These are phyloP conservation scores for Phaedon cochleariae DNA, from an alignment of 2,888 invertebrate species.

Conservation along the genomic window DNA sequence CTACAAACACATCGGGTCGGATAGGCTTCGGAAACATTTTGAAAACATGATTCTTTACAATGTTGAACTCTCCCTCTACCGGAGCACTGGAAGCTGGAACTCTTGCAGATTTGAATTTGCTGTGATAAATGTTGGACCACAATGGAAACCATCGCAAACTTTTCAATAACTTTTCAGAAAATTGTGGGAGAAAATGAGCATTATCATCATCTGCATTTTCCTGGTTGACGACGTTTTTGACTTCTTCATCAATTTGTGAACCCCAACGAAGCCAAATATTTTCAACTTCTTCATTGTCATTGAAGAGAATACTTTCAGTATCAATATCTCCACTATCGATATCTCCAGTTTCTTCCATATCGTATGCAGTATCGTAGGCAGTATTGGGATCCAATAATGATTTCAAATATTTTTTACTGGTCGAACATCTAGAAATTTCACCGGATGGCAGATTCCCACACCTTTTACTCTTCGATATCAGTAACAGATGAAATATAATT, in stretches of 20 bases:
- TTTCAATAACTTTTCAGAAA: background rate
- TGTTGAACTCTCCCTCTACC: slow-evolving; percentile 8
- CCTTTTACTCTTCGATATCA: slow-evolving; percentile 4
- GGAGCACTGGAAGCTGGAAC: slow-evolving; percentile 10
- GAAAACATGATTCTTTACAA: slow-evolving; percentile 7
- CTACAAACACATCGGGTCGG: background rate
- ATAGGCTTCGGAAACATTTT: slow-evolving; percentile 6
- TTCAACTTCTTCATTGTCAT: background rate
- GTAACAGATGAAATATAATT: background rate
- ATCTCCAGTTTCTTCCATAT: background rate
- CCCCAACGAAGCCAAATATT: slow-evolving; percentile 3
- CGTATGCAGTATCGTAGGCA: background rate
- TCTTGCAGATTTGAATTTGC: background rate
- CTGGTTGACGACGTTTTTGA: background rate
- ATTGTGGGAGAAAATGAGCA: slow-evolving; percentile 9
- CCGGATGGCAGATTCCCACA: slow-evolving; percentile 1
- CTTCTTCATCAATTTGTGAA: background rate
- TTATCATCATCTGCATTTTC: slow-evolving; percentile 14
- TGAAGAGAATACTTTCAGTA: background rate
- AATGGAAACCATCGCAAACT: background rate
- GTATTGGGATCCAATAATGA: background rate
- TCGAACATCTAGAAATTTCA: background rate
- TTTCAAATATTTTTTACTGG: slow-evolving; percentile 7
- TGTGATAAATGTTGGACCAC: slow-evolving; percentile 1
- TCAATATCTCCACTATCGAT: background rate